A percentile compares a stretch with the other conserved stretches of the same genome.
Conservation (phyloP, 2,888 invertebrate species). For the Julus scandinavius region DNA sequence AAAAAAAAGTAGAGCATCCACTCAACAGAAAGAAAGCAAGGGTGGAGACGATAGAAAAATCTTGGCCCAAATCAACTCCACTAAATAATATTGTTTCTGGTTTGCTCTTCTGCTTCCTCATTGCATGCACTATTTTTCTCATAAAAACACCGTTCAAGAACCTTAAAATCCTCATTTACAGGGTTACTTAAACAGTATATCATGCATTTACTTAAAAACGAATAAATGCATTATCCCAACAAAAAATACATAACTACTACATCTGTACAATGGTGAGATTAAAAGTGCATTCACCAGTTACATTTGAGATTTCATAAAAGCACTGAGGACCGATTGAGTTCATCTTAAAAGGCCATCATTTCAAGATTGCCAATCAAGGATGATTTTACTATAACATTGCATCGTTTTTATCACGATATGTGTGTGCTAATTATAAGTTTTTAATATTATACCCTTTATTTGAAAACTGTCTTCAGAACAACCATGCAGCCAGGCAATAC, state of each 20-base stretch:
- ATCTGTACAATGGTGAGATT: background rate
- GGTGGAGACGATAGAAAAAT: conserved; percentile 35
- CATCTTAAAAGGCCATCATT: no score
- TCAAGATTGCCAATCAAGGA: no score
- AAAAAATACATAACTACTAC: background rate
- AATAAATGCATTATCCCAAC: background rate
- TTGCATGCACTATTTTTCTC: conserved; percentile 22
- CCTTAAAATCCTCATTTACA: background rate
- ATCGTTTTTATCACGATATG: no score
- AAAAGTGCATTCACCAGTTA: background rate
- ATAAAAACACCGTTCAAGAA: conserved; percentile 29
- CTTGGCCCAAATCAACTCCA: conserved; percentile 23
- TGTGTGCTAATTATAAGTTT: no score
- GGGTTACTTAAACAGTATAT: background rate
- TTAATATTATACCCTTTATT: no score
- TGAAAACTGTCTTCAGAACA: no score
- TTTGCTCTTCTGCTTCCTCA: conserved; percentile 34
- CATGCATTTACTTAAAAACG: background rate
- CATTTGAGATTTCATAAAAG: no score
- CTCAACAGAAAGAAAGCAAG: conserved; percentile 42
- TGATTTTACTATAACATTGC: no score
- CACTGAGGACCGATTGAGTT: no score
- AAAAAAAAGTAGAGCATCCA: conserved; percentile 24
- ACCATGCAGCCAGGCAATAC: no score
- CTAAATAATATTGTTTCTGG: conserved; percentile 30